These are phyloP conservation scores for Toxonevra muliebris DNA, from an alignment of 2,888 invertebrate species.

Conservation along the genomic window DNA sequence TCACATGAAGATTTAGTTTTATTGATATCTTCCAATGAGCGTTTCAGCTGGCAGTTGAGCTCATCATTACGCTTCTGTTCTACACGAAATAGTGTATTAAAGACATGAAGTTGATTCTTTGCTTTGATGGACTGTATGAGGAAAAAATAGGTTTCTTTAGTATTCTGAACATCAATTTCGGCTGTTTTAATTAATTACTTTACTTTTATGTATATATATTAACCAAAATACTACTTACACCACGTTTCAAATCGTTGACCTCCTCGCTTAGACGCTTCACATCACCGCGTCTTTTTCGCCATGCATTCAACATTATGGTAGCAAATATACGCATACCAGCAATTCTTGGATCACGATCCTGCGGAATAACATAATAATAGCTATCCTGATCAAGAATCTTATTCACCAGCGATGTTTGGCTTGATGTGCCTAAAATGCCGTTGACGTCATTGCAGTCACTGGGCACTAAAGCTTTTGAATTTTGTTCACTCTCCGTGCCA, in stretches of 20 bases:
- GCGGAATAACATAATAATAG: slow-evolving; percentile 34
- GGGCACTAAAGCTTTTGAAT: slow-evolving; percentile 23
- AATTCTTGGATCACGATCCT: slow-evolving; percentile 46
- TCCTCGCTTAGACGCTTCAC: slow-evolving; percentile 56
- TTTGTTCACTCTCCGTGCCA: neutral
- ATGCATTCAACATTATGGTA: slow-evolving; percentile 60
- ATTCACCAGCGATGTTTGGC: slow-evolving; percentile 34
- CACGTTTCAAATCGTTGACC: slow-evolving; percentile 52
- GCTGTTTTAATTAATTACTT: too few species aligned
- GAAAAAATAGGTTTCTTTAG: too few species aligned
- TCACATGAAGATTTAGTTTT: slow-evolving; percentile 48
- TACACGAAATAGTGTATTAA: slow-evolving; percentile 56
- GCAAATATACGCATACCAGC: slow-evolving; percentile 61
- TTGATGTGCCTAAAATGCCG: slow-evolving; percentile 9
- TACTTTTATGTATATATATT: neutral
- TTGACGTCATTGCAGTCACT: neutral
- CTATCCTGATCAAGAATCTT: slow-evolving; percentile 37
- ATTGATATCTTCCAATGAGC: slow-evolving; percentile 50
- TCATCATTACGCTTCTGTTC: slow-evolving; percentile 60
- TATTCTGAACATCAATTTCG: too few species aligned
- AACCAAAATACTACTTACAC: slow-evolving; percentile 44
- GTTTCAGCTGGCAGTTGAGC: slow-evolving; percentile 51
- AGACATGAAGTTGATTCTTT: slow-evolving; percentile 60
- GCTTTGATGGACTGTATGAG: slow-evolving; percentile 52
- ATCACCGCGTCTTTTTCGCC: slow-evolving; percentile 61